Evolutionary conservation across 2,888 invertebrate species (phyloP), one percentile per base, ranked within the genome.

Genomic region (Lottia gigantea): DNA sequence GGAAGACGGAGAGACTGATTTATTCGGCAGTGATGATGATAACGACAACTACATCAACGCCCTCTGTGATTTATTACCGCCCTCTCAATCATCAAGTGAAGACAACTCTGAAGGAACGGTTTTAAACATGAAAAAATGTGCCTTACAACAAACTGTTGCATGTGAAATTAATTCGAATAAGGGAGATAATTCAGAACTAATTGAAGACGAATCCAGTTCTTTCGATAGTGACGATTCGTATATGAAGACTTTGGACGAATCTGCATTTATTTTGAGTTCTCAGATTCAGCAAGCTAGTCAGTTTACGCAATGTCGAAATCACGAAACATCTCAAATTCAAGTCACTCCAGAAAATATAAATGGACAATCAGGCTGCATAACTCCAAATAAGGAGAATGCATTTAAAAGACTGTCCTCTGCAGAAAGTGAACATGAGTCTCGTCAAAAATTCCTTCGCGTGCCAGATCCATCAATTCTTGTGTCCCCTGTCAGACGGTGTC

Each of bases 171-270:
- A 40, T 40, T 40, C 40, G 11, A 19, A n/a, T 55, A 55, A 55
- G 23, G 55, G 55, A 55, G 55, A 55, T 55, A 55, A 55, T 55
- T 55, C 11, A 19, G 55, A 23, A 11, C 15, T 11, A 0, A 19
- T 23, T n/a, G 55, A 14, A 55, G 55, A 55, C 23, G 23, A 55
- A 12, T 19, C 19, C 11, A 23, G 23, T 55, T 55, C 7, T 55
- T 55, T 55, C 11, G 55, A 55, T 55, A 55, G 55, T 55, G 55
- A 55, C 15, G 55, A 55, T 55, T 55, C 55, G 19, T 55, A 55
- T 23, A 55, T 55, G 19, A 55, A 55, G 23, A 19, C 55, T 12
- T 55, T 55, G 14, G 55, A 55, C 4, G 55, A 55, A 55, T 55
- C 55, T 12, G 55, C 19, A 8, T 55, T 55, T 23, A 55, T 55